These are phyloP conservation scores for Cherax destructor DNA, from an alignment of 1,140 invertebrate genomes.

Conservation along the genomic window DNA sequence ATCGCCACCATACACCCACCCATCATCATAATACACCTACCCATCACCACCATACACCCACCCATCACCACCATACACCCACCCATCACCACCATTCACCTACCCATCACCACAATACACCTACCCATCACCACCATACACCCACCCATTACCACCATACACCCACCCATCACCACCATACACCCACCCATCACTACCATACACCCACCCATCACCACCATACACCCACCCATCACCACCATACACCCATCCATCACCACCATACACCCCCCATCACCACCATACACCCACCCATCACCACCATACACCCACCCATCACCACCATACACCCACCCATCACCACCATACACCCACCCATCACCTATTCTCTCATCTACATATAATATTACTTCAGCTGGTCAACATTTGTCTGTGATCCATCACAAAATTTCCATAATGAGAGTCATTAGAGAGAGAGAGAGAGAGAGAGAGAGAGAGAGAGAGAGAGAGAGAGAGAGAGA, in stretches of 20 bases:
- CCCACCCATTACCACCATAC: background rate
- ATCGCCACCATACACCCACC: too few species aligned
- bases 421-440: background rate
- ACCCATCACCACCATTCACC: too few species aligned
- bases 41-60: too few species aligned
- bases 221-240: too few species aligned
- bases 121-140: background rate
- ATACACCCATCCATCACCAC: too few species aligned
- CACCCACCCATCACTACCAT: too few species aligned
- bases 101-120: too few species aligned
- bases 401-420: background rate
- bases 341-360: background rate
- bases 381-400: background rate
- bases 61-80: too few species aligned
- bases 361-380: background rate
- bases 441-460: background rate
- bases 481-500: background rate
- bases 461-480: background rate
- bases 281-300: too few species aligned
- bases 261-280: too few species aligned
- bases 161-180: background rate
- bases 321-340: background rate
- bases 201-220: too few species aligned
- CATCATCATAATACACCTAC: too few species aligned
- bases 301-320: background rate